Conservation (phyloP, 2,113 vertebrate genomes). For the Pterocles burchelli region DNA sequence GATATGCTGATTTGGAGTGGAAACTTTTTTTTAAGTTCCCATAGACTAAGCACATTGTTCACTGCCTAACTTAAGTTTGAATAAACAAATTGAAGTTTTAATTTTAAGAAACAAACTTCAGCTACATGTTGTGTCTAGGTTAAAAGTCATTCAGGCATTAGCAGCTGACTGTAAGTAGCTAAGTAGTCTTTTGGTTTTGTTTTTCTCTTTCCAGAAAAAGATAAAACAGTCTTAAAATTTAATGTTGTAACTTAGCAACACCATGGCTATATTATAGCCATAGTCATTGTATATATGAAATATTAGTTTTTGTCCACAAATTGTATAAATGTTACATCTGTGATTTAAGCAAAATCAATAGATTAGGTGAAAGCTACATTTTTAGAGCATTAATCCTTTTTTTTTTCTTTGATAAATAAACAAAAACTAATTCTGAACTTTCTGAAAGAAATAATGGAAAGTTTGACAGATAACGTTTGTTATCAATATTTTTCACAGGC, state of each 20-base stretch:
- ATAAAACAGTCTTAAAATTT: background rate
- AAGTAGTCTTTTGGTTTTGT: background rate
- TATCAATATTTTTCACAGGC: background rate
- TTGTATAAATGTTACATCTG: background rate
- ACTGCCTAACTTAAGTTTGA: background rate
- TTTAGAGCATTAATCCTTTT: accelerated
- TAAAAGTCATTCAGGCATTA: background rate
- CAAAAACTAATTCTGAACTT: background rate
- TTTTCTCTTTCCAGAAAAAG: background rate
- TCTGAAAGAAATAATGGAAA: background rate
- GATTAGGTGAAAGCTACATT: background rate
- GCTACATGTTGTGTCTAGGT: background rate
- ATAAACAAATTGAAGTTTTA: background rate
- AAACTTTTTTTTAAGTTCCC: background rate
- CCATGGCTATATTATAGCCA: too few species aligned
- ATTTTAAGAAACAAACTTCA: background rate
- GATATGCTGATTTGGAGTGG: background rate
- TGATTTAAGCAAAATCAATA: background rate
- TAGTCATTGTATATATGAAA: background rate
- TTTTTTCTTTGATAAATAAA: background rate
- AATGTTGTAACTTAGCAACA: background rate
- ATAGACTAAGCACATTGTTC: background rate
- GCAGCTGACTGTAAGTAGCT: background rate
- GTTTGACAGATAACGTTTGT: background rate
- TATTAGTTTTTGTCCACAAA: accelerated